These are phyloP conservation scores for Thomomys bottae DNA, from an alignment of 2,113 vertebrate genomes.

Conservation along the genomic window DNA sequence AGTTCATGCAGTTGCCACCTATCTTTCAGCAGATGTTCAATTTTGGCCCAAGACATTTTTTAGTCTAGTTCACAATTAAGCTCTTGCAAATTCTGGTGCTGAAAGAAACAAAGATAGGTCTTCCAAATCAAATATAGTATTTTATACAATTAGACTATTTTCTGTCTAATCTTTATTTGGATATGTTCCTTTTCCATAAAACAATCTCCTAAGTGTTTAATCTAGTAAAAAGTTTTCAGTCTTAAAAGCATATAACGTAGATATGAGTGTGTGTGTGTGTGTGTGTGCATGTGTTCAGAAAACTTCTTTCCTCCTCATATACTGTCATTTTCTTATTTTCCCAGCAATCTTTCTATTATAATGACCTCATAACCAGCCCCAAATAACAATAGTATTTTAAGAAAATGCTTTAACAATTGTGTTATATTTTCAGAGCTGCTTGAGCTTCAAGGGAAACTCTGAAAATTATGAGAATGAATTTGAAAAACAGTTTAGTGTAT, in stretches of 20 bases:
- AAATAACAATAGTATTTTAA: conserved; percentile 43
- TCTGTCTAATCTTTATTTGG: conserved; percentile 39
- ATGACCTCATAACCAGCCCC: conserved; percentile 13
- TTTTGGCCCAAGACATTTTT: background rate
- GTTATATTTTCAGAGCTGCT: conserved; percentile 47
- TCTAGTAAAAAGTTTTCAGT: background rate
- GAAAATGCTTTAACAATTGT: conserved; percentile 28
- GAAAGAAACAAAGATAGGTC: background rate
- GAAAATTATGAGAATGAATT: conserved; percentile 35
- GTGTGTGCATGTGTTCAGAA: background rate
- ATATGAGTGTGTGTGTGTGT: background rate
- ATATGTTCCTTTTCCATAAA: conserved; percentile 45
- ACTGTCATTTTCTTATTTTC: background rate
- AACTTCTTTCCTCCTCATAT: conserved; percentile 2
- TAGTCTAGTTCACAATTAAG: conserved; percentile 22
- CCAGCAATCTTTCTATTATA: conserved; percentile 6
- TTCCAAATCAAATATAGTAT: background rate
- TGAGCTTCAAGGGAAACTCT: conserved; percentile 54
- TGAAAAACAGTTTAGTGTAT: conserved; percentile 21
- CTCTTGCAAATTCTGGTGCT: background rate
- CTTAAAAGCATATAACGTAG: background rate
- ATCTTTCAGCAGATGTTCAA: conserved; percentile 33
- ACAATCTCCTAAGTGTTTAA: conserved; percentile 7
- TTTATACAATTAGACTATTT: conserved; percentile 14
- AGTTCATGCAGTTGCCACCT: background rate